A percentile compares a stretch with the other conserved stretches of the same genome.
phyloP scores from a whole-genome alignment of 2,113 vertebrate species.

The Aramus guarauna region DNA sequence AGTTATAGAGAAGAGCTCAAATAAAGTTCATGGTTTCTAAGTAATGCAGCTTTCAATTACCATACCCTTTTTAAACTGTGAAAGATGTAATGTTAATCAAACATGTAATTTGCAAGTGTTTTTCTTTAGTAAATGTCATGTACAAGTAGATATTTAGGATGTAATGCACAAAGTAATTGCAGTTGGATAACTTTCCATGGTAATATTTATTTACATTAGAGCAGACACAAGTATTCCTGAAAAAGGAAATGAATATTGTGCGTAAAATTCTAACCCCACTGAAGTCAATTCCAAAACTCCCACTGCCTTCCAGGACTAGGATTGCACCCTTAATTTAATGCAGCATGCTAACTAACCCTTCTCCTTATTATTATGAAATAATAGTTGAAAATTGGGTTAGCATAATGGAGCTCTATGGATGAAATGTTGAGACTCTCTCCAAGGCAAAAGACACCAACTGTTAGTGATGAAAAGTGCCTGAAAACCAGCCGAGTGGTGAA shows the following conservation, averaged over 20 bases:
- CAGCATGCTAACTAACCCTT: background rate
- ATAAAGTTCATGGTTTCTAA: constrained; percentile 77
- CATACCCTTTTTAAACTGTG: constrained; percentile 74
- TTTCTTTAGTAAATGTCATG: constrained; percentile 81
- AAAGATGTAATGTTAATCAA: constrained; percentile 82
- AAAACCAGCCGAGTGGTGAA: background rate
- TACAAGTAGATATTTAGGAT: constrained; percentile 74
- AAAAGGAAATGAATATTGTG: background rate
- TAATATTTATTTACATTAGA: constrained; percentile 44
- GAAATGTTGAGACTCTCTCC: background rate
- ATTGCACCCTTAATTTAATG: background rate
- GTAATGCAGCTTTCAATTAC: constrained; percentile 76
- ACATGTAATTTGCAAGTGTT: constrained; percentile 84
- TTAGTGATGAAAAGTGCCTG: background rate
- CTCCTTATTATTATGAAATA: background rate
- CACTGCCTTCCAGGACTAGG: background rate
- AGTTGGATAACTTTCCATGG: constrained; percentile 23
- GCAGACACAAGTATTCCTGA: background rate
- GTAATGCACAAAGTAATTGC: constrained; percentile 72
- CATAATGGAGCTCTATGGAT: background rate
- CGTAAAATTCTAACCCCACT: background rate
- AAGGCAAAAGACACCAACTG: background rate
- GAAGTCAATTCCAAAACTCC: background rate
- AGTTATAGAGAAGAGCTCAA: constrained; percentile 55
- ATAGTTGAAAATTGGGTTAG: background rate